Evolutionary conservation across 1,140 invertebrate species (phyloP), one percentile per base, ranked within the genome.

Genomic region (Lordiphosa collinella): DNA sequence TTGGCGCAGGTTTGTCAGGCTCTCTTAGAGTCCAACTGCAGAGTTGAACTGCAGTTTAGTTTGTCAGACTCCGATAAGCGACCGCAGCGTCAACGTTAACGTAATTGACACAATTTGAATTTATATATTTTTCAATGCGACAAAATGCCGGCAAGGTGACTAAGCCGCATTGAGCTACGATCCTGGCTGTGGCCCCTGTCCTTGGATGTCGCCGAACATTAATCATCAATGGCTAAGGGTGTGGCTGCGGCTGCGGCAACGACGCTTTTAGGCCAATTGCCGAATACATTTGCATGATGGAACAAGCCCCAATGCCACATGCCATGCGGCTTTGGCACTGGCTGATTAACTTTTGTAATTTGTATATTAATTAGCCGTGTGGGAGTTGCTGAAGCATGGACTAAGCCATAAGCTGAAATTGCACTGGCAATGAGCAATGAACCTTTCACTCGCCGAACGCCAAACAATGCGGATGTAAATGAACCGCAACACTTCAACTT

Each of bases 31-130:
- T 65, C 53, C 54, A 51, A 66, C 38, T 36, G 34, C 43, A 61
- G 58, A 61, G 58, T 69, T 16, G 47, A 38, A 51, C 65, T 57
- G 51, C 52, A 40, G 52, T 50, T 63, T 44, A 49, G 65, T 68
- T 69, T 69, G 65, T 69, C 64, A 68, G 64, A 22, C 56, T 36
- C 56, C 25, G 36, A 58, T 51, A 56, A 51, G 60, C 49, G 36
- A 38, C 49, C 62, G 67, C 71, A 50, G 72, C 78, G 47, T 44
- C 41, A 44, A 25, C 11, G 76, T 58, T 58, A 54, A 82, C 67
- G 75, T 82, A 82, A 82, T 84, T 84, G 78, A 82, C 78, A 82
- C 78, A 82, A 82, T 82, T 82, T 82, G 72, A 82, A 82, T 82
- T 82, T 84, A 82, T 82, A 79, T 73, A 41, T 14, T 68, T 69